Conservation (phyloP, 37 sponge, comb jelly and placozoan species). For the Agelas oroides region DNA sequence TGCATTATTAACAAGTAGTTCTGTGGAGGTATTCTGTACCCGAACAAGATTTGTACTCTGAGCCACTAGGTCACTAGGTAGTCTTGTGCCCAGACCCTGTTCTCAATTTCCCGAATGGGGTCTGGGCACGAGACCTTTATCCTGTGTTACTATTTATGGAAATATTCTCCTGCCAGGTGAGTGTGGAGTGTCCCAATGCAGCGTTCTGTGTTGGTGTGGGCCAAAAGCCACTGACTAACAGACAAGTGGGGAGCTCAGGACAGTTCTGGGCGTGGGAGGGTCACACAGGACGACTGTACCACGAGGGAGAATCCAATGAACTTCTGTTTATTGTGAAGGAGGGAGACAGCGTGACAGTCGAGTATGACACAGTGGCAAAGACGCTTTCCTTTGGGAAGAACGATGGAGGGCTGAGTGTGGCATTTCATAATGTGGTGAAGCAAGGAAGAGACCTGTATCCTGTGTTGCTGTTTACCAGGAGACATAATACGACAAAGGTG, state of each 20-base stretch:
- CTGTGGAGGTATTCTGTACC: no score
- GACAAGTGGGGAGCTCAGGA: neutral
- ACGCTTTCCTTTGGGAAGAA: slow-evolving; percentile 70
- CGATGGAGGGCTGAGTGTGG: slow-evolving; percentile 38
- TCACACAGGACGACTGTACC: slow-evolving; percentile 63
- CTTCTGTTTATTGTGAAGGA: slow-evolving; percentile 14
- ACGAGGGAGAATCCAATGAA: slow-evolving; percentile 60
- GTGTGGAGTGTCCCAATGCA: slow-evolving; percentile 8
- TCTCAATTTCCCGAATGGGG: no score
- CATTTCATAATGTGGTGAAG: slow-evolving; percentile 16
- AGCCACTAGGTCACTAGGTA: no score
- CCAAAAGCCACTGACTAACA: slow-evolving; percentile 27
- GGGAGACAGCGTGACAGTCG: slow-evolving; percentile 57
- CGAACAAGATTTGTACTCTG: no score
- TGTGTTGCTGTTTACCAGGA: slow-evolving; percentile 3
- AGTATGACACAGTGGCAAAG: slow-evolving; percentile 42
- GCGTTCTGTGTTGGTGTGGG: slow-evolving; percentile 40
- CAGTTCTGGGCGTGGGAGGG: slow-evolving; percentile 41
- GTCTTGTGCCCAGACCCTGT: no score
- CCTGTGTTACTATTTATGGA: no score
- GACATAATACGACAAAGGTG: neutral
- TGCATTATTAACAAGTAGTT: no score
- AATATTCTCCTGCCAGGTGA: slow-evolving; percentile 29
- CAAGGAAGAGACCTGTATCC: slow-evolving; percentile 26
- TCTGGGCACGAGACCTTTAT: no score